phyloP scores from a whole-genome alignment of 2,888 invertebrate species.

The Heliconius erato region DNA sequence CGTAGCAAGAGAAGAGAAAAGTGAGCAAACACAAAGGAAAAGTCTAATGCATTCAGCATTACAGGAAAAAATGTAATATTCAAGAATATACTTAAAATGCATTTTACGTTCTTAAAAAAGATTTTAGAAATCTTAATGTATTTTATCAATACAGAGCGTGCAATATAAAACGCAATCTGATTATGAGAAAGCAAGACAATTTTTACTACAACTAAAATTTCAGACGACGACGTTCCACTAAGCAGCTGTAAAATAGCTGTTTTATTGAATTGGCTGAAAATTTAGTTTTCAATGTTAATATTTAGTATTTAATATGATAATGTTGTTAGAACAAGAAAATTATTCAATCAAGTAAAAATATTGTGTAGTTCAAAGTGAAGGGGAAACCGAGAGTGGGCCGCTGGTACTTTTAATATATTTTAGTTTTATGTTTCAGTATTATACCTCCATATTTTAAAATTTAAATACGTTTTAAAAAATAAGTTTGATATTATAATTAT shows the following conservation, averaged over 20 bases:
- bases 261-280: no score
- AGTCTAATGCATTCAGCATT: not conserved
- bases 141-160: constrained; percentile 11
- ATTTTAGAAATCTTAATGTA: constrained; percentile 13
- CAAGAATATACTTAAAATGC: not conserved
- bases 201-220: not conserved
- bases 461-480: not conserved
- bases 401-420: not conserved
- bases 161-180: constrained; percentile 3
- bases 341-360: no score
- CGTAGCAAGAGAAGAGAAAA: no score
- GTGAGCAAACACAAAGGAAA: not conserved
- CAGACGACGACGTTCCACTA: no score
- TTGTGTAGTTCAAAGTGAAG: no score
- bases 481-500: not conserved
- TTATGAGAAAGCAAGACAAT: not conserved
- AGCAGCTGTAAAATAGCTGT: no score
- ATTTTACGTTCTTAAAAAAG: not conserved
- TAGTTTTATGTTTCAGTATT: not conserved
- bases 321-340: not conserved
- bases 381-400: no score
- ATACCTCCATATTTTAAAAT: not conserved
- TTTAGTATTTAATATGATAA: no score
- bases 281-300: no score
- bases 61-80: not conserved